Conservation (phyloP, 2,113 vertebrate species). For the Limanda limanda region DNA sequence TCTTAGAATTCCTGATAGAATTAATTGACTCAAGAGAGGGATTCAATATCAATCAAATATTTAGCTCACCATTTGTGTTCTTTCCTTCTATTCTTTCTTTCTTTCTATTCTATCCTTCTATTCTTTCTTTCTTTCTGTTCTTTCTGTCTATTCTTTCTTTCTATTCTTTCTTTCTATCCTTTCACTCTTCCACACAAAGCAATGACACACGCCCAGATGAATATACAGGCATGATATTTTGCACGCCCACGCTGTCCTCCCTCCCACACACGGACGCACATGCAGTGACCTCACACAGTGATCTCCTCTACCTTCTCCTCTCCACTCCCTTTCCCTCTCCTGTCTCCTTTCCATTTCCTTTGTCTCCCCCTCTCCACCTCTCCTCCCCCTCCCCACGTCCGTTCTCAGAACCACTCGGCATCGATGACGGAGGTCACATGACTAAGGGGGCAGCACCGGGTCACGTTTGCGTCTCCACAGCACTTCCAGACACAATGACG, state of each 20-base stretch:
- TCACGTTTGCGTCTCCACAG: conserved; percentile 92
- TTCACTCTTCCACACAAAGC: conserved; percentile 38
- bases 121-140: neutral
- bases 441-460: conserved; percentile 85
- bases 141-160: conserved; percentile 14
- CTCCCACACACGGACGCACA: conserved; percentile 11
- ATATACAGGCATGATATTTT: conserved; percentile 48
- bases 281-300: neutral
- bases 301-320: conserved; percentile 16
- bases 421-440: conserved; percentile 99
- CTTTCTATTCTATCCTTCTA: conserved; percentile 4
- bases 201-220: conserved; percentile 42
- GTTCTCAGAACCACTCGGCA: conserved; percentile 94
- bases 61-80: conserved; percentile 11
- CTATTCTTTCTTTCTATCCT: conserved; percentile 34
- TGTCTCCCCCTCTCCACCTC: conserved; percentile 1
- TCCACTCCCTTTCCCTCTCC: conserved; percentile 41
- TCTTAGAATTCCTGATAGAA: neutral
- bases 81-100: conserved; percentile 13
- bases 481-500: conserved; percentile 91
- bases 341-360: conserved; percentile 18
- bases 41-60: conserved; percentile 10
- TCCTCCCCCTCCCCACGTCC: conserved; percentile 33
- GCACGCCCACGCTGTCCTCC: conserved; percentile 30
- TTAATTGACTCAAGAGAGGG: neutral